phyloP scores from a whole-genome alignment of 2,797 vertebrate genomes.

The Tachyglossus aculeatus region DNA sequence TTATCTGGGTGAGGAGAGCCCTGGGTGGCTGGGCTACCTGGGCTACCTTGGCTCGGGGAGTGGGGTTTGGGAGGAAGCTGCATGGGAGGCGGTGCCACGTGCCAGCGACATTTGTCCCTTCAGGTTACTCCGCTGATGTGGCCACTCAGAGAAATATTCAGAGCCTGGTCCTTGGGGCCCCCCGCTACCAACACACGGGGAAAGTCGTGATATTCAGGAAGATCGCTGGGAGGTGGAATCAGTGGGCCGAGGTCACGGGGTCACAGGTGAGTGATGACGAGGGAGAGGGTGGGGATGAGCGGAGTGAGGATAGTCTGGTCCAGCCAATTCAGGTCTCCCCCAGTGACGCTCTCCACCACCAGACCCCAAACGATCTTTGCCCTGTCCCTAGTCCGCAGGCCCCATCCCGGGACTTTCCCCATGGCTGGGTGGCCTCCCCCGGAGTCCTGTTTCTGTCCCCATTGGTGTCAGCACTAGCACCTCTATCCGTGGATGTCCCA shows the following conservation, averaged over 20 bases:
- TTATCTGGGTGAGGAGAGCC: conserved; percentile 30
- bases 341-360: not conserved
- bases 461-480: not conserved
- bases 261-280: conserved; percentile 46
- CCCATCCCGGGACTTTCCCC: not conserved
- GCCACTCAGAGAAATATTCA: not conserved
- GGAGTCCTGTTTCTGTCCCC: not conserved
- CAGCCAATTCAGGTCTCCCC: not conserved
- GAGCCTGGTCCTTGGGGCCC: conserved; percentile 73
- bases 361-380: not conserved
- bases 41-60: not conserved
- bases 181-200: conserved; percentile 79
- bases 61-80: not conserved
- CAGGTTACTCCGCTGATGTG: conserved; percentile 56
- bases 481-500: not conserved
- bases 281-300: not conserved
- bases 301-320: not conserved
- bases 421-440: not conserved
- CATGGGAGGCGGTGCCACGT: not conserved
- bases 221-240: conserved; percentile 24
- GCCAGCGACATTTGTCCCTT: not conserved
- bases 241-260: not conserved
- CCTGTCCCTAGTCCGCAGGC: not conserved
- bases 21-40: no score
- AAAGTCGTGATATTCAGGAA: conserved; percentile 74